A percentile compares a stretch with the other conserved stretches of the same genome.
Conservation (phyloP, 1,140 invertebrate species). For the Bombus superbus region DNA sequence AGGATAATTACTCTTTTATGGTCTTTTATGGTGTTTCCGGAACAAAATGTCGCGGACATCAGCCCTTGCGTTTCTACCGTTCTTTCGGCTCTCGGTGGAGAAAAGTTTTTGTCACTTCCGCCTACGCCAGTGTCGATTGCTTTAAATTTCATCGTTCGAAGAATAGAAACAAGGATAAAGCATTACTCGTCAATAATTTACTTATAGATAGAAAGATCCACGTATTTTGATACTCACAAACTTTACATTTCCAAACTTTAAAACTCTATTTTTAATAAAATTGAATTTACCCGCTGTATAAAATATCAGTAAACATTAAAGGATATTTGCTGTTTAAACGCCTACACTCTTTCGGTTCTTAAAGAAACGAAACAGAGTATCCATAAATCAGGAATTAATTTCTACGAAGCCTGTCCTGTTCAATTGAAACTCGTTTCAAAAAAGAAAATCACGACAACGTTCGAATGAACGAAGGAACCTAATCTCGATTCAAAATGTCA, state of each 20-base stretch:
- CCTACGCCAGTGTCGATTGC: constrained; percentile 42
- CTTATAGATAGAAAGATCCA: not conserved
- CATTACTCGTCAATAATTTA: not conserved
- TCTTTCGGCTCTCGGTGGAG: constrained; percentile 20
- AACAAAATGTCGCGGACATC: not conserved
- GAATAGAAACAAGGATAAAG: not conserved
- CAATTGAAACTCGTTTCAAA: not conserved
- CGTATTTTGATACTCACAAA: not conserved
- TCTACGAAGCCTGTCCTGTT: constrained; percentile 47
- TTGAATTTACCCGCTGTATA: not conserved
- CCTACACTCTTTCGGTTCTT: not conserved
- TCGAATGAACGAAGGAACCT: not conserved
- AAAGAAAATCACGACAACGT: not conserved
- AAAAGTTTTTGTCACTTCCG: constrained; percentile 50
- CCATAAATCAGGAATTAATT: not conserved
- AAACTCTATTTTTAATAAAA: not conserved
- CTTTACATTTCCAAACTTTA: too few species aligned
- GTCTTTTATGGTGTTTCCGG: not conserved
- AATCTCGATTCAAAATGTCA: not conserved
- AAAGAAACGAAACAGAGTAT: not conserved
- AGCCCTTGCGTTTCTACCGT: constrained; percentile 5
- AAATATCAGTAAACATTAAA: too few species aligned
- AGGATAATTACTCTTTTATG: not conserved
- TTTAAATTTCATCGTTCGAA: not conserved
- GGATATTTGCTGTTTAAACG: not conserved